Evolutionary conservation across 2,888 invertebrate species (phyloP), one percentile per base, ranked within the genome.

Genomic region (Gastrophysa polygoni): DNA sequence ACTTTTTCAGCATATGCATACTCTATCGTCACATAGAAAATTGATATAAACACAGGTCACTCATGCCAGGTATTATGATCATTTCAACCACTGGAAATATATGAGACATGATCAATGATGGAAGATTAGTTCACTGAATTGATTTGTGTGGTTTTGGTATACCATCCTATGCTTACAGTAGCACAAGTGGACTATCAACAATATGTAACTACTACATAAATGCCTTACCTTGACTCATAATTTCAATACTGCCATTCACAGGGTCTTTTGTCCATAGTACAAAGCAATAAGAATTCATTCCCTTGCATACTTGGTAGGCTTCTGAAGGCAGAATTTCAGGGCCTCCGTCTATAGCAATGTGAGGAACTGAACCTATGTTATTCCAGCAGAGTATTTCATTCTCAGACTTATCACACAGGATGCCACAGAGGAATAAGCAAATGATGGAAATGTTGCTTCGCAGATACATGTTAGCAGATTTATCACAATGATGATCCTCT

Each of bases 221-320:
- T 16, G 16, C 44, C 74, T 75, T 79, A 91, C 92, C 92, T 87
- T 93, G 91, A 55, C 87, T 87, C 59, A 91, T 83, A 49, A 91
- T 85, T 67, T 80, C 80, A 55, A 81, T 81, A 46, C 86, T 87
- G 67, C 86, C 85, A 71, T 89, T 89, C 10, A 84, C 86, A 7
- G 81, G 80, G 71, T 89, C 86, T 68, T 88, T 86, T 69, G 85
- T 84, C 90, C 90, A 92, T 0, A 91, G 81, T 0, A 91, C 88
- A 76, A 88, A 92, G 75, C 92, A 93, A 69, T 81, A 79, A n/a
- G 88, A 86, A n/a, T 88, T 87, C 32, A 79, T 78, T 28, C 78
- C 70, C 16, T 73, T 82, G 64, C 87, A 87, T 28, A 82, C 81
- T 67, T 85, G 83, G 24, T 83, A 81, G 0, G 77, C 78, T 3